A percentile compares a stretch with the other conserved stretches of the same genome.
phyloP scores from a whole-genome alignment of 2,113 vertebrate genomes.

The Alligator mississippiensis region DNA sequence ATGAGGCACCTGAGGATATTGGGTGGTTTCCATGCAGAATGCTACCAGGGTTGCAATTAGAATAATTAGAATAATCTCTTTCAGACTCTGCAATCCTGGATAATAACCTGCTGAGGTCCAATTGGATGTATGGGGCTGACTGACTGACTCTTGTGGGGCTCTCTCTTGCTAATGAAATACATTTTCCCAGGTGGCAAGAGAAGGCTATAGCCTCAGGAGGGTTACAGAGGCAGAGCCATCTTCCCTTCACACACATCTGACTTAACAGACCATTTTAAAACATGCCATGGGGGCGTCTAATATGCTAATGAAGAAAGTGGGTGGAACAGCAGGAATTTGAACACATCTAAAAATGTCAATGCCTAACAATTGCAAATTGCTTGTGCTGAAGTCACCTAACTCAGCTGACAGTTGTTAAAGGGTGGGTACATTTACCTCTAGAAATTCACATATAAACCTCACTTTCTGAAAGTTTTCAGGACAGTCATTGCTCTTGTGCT shows the following conservation, averaged over 20 bases:
- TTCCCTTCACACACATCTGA: constrained; percentile 61
- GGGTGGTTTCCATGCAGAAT: neutral
- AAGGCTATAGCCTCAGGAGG: constrained; percentile 31
- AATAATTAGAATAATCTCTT: neutral
- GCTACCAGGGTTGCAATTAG: neutral
- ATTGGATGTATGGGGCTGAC: neutral
- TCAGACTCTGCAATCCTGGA: neutral
- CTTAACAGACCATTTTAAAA: constrained; percentile 66
- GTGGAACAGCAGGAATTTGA: constrained; percentile 72
- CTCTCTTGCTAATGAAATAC: neutral
- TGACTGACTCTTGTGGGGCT: neutral
- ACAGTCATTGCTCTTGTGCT: neutral
- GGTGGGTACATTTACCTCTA: constrained; percentile 68
- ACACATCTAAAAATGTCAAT: constrained; percentile 72
- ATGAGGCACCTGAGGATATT: neutral
- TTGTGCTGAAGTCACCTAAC: constrained; percentile 72
- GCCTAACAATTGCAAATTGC: constrained; percentile 74
- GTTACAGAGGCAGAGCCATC: constrained; percentile 32
- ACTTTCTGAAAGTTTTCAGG: constrained; percentile 65
- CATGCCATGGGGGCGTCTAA: constrained; percentile 66
- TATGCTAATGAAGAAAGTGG: constrained; percentile 75
- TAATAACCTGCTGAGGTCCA: neutral
- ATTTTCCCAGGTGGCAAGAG: neutral
- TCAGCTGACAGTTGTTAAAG: constrained; percentile 60
- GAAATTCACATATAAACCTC: neutral